Conservation (phyloP, 2,797 vertebrate species). For the Chanos chanos region DNA sequence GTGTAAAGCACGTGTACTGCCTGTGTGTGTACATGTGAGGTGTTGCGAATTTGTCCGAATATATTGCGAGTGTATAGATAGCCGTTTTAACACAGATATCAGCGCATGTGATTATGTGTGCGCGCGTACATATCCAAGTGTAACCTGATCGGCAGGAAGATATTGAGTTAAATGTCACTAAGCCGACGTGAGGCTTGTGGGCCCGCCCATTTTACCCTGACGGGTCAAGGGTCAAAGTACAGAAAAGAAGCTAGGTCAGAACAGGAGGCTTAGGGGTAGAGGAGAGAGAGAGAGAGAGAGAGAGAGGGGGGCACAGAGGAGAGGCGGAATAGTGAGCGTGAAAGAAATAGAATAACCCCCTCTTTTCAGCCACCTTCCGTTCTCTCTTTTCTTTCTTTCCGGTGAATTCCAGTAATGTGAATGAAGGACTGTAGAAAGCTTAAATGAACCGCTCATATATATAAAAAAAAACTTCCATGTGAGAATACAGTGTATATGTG, state of each 20-base stretch:
- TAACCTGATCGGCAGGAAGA: constrained; percentile 60
- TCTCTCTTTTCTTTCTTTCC: no score
- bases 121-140: constrained; percentile 5
- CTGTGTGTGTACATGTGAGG: no score
- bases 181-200: constrained; percentile 60
- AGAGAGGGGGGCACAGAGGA: background rate
- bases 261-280: background rate
- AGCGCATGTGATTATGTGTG: constrained; percentile 4
- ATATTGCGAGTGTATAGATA: constrained; percentile 6
- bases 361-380: background rate
- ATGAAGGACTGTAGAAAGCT: no score
- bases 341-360: background rate
- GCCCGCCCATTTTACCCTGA: constrained; percentile 31
- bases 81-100: background rate
- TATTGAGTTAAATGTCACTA: constrained; percentile 75
- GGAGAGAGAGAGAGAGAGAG: constrained; percentile 5
- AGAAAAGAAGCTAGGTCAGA: constrained; percentile 35
- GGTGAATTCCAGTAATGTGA: no score
- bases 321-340: background rate
- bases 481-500: no score
- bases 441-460: no score
- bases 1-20: no score
- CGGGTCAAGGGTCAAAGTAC: constrained; percentile 45
- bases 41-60: no score
- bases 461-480: no score